Conservation (phyloP, 2,797 vertebrate genomes). For the Dallia pectoralis region DNA sequence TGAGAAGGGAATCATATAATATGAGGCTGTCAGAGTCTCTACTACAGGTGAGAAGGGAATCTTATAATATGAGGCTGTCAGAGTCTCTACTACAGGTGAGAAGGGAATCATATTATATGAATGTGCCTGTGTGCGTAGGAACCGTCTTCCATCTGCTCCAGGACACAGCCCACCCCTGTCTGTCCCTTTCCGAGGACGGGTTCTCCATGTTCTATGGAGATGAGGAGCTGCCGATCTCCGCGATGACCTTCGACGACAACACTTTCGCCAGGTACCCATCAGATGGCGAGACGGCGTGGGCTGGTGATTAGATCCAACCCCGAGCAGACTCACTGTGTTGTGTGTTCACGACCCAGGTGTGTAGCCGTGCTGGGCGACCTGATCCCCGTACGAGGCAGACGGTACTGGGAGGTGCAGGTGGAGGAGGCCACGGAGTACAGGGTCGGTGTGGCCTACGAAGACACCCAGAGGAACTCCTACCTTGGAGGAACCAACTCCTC, state of each 20-base stretch:
- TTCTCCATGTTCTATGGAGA: constrained; percentile 83
- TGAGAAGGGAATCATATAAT: constrained; percentile 44
- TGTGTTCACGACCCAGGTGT: constrained; percentile 69
- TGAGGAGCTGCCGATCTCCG: constrained; percentile 74
- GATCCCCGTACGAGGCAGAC: constrained; percentile 81
- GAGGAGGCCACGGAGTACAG: constrained; percentile 81
- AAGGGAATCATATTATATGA: not conserved
- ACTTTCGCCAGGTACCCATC: constrained; percentile 81
- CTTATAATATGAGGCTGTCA: not conserved
- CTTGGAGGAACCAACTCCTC: constrained; percentile 83
- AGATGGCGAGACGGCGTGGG: too few relatives aligned
- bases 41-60: constrained; percentile 76
- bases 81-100: constrained; percentile 75
- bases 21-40: not conserved
- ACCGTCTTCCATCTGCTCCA: constrained; percentile 85
- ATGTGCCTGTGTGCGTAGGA: constrained; percentile 66
- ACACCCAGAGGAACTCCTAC: constrained; percentile 80
- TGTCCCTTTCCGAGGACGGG: constrained; percentile 87
- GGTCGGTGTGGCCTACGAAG: constrained; percentile 84
- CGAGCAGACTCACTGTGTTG: not conserved
- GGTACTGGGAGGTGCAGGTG: constrained; percentile 92
- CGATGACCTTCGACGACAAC: constrained; percentile 73
- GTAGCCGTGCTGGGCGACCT: constrained; percentile 86
- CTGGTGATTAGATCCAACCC: too few relatives aligned
- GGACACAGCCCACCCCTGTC: constrained; percentile 86